These are phyloP conservation scores for Drosophila mauritiana DNA, from an alignment of 1,140 invertebrate genomes.

Conservation along the genomic window DNA sequence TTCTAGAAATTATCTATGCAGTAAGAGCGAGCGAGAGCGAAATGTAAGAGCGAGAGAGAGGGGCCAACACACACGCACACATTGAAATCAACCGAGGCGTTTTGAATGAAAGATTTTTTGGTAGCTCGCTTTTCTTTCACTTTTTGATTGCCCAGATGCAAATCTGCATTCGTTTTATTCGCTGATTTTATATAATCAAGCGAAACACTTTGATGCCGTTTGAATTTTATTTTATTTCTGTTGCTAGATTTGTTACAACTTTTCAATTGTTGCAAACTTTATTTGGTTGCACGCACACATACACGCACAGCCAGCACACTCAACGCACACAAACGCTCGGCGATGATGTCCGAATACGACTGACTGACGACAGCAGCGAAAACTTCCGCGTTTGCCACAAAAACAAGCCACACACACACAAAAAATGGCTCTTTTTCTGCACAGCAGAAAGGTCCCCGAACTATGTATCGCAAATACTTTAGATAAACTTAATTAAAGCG, in stretches of 20 bases:
- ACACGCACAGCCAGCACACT: slow-evolving; percentile 2
- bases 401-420: slow-evolving; percentile 9
- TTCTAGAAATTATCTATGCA: slow-evolving; percentile 48
- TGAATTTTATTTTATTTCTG: slow-evolving; percentile 21
- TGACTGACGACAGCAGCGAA: slow-evolving; percentile 49
- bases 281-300: slow-evolving; percentile 27
- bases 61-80: slow-evolving; percentile 15
- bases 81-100: slow-evolving; percentile 38
- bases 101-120: slow-evolving; percentile 50
- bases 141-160: slow-evolving; percentile 29
- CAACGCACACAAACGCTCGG: slow-evolving; percentile 34
- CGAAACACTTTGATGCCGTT: slow-evolving; percentile 27
- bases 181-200: slow-evolving; percentile 43
- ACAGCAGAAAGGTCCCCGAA: slow-evolving; percentile 14
- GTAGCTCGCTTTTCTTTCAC: slow-evolving; percentile 16
- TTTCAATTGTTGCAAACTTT: slow-evolving; percentile 7
- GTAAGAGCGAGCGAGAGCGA: slow-evolving; percentile 37
- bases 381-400: slow-evolving; percentile 51
- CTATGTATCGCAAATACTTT: background rate
- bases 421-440: slow-evolving; percentile 19
- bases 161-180: slow-evolving; percentile 22
- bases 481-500: background rate
- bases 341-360: slow-evolving; percentile 47
- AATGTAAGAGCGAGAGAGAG: slow-evolving; percentile 14
- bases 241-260: slow-evolving; percentile 7